Percentiles rank a stretch among this genome's conserved stretches.
Conservation (phyloP, 2,797 vertebrate genomes). For the Lycodopsis pacificus region DNA sequence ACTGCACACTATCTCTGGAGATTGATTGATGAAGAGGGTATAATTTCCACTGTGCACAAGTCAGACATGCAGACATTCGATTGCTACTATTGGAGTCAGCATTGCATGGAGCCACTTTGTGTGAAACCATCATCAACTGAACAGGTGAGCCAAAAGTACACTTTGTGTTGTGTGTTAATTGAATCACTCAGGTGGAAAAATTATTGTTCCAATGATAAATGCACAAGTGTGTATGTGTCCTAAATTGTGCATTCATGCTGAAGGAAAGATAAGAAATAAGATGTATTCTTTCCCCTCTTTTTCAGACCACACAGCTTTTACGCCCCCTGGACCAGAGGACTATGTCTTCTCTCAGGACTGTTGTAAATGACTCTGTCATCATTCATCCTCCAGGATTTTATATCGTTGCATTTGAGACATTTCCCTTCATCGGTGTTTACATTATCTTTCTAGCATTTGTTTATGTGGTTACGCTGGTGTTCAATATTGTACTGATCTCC, state of each 20-base stretch:
- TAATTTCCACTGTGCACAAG: conserved; percentile 4
- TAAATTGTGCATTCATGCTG: neutral
- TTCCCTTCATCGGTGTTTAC: conserved; percentile 53
- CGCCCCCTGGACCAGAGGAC: neutral
- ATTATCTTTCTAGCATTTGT: conserved; percentile 67
- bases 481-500: conserved; percentile 63
- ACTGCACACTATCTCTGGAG: conserved; percentile 38
- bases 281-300: neutral
- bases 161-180: neutral
- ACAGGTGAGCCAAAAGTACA: neutral
- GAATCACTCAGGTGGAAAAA: neutral
- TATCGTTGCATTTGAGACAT: conserved; percentile 59
- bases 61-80: neutral
- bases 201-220: too few relatives aligned
- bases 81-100: neutral
- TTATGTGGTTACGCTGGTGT: conserved; percentile 60
- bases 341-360: conserved; percentile 42
- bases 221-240: neutral
- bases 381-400: conserved; percentile 73
- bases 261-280: neutral
- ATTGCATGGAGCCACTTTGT: neutral
- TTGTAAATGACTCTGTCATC: conserved; percentile 49
- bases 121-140: neutral
- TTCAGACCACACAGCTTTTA: conserved; percentile 1
- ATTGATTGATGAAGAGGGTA: conserved; percentile 10